Evolutionary conservation across 2,113 vertebrate species (phyloP), one percentile per base, ranked within the genome.

Genomic region (Chionodraco myersi): DNA sequence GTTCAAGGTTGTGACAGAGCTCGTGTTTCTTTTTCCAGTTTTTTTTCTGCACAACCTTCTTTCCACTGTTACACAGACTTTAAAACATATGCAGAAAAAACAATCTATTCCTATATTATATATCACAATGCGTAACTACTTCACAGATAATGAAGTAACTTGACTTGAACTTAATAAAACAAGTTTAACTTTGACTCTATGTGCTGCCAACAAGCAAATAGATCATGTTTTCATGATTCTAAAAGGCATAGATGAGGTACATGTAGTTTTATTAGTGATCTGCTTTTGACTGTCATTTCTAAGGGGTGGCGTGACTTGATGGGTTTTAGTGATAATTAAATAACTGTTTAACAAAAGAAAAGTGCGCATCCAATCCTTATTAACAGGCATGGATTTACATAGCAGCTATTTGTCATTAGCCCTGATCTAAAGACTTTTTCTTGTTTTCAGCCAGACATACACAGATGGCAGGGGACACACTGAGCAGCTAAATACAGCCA

Each of bases 401-500:
- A 21, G 21, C 21, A 21, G 21, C 26, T 64, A 23, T 58, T 79
- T 81, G 53, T 56, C 66, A 23, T 63, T 2, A 81, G 41, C 47
- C 18, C 21, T 49, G 23, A 68, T 81, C 30, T 21, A 67, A 73
- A 69, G 68, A 53, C 30, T 70, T 75, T 48, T 10, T 21, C 14
- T 26, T 60, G 49, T 78, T 75, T 83, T 58, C 54, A 79, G 49
- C 30, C 56, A 75, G 61, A 71, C 80, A 69, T 26, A 67, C 80
- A 79, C 63, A 82, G 79, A 80, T 79, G 79, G 72, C 56, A 75
- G 23, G 76, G 18, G 72, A 82, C 63, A 65, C 49, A 21, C 56
- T 78, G 60, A 73, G 75, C 72, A 72, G 80, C 78, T 73, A 72
- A 86, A 78, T 59, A 59, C 84, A 80, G 51, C 60, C 59, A 68